Conservation (phyloP, 1,140 invertebrate genomes). For the Periplaneta americana region DNA sequence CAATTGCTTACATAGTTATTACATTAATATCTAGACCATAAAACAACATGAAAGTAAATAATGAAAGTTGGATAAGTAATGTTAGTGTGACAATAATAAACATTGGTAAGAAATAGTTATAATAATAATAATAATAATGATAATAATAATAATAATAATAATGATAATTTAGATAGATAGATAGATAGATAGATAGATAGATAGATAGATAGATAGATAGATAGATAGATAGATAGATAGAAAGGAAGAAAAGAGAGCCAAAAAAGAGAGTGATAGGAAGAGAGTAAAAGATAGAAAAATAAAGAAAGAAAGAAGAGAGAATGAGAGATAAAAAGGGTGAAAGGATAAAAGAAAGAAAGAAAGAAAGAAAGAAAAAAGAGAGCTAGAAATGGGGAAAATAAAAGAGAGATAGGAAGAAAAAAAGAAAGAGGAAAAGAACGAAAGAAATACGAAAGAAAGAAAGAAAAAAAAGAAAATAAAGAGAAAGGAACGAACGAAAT, state of each 20-base stretch:
- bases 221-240: not conserved
- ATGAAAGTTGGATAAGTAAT: too few species aligned
- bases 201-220: not conserved
- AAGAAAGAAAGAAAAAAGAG: too few species aligned
- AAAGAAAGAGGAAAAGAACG: not conserved
- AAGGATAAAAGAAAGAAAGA: too few species aligned
- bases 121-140: not conserved
- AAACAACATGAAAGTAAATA: too few species aligned
- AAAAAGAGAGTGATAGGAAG: not conserved
- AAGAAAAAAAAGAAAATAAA: too few species aligned
- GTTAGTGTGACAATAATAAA: too few species aligned
- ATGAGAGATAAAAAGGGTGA: not conserved
- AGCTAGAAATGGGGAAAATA: too few species aligned
- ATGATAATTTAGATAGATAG: too few species aligned
- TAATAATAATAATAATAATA: not conserved
- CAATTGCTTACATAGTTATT: too few species aligned
- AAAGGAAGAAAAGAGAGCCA: not conserved
- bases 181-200: not conserved
- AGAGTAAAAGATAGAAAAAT: not conserved
- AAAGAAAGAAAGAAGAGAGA: not conserved
- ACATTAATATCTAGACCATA: too few species aligned
- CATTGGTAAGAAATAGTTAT: too few species aligned
- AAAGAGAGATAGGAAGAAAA: not conserved
- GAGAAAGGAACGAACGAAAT: too few species aligned
- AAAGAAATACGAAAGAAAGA: not conserved